Base-by-base conservation (phyloP, 92 coral and sea anemone genomes). In the Umimayanthus chanpuru region DNA sequence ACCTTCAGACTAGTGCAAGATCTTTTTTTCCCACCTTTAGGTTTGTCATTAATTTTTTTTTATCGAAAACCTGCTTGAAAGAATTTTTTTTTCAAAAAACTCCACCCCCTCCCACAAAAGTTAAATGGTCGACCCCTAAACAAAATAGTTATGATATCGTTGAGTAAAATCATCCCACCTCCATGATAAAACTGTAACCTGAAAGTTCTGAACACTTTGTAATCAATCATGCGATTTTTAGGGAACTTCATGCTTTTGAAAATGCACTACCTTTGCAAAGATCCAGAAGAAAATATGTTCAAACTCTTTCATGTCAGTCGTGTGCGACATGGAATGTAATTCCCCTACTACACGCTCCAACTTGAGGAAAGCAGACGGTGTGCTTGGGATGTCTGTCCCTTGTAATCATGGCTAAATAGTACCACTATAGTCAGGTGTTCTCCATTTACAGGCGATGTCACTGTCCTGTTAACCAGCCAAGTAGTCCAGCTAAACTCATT, bases 391-490 rank as follows among this genome's bases (percentile, higher is more conserved):
- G 92, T 55, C 91, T 78, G n/a, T 53, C 77, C 79, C 94, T 72
- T 83, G 89, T 94, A 94, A 80, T 94, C 89, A 58, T 92, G 94
- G 85, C 92, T 93, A 87, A 94, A 92, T 49, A 76, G 90, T 18
- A 76, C 94, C 25, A 30, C 85, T 47, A 94, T 79, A 30, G 82
- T 25, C 6, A 85, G 91, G 67, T 83, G 85, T 73, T 86, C 92
- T 29, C 92, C 97, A 94, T 91, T 92, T 86, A 91, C 77, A 65
- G 97, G 81, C 89, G 90, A 80, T 94, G 97, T 61, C 67, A 90
- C 68, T 94, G 94, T 43, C 94, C 96, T 78, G 93, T 90, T 44
- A 94, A 73, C 97, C 97, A 94, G 36, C 94, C 97, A 86, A 90
- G 92, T 86, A 94, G 91, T 65, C 94, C 94, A 53, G 93, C 86